phyloP scores from a whole-genome alignment of 2,888 invertebrate genomes.

The Cacoxenus indagator region DNA sequence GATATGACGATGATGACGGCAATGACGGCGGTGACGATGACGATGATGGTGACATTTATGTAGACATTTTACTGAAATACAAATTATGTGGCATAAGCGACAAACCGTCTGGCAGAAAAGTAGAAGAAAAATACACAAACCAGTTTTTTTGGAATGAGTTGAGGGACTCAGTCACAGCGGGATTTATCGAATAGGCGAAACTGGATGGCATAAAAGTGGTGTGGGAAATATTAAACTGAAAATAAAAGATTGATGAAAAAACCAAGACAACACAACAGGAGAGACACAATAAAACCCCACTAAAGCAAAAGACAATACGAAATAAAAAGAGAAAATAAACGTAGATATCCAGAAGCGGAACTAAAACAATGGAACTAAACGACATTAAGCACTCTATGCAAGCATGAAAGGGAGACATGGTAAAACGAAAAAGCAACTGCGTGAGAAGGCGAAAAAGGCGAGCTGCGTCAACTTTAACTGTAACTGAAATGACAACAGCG shows the following conservation, averaged over 20 bases:
- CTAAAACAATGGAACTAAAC: constrained; percentile 7
- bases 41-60: constrained; percentile 45
- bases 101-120: constrained; percentile 46
- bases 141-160: background rate
- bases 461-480: background rate
- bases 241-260: constrained; percentile 21
- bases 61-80: constrained; percentile 39
- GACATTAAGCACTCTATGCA: constrained; percentile 8
- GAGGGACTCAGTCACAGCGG: constrained; percentile 39
- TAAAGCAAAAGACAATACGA: background rate
- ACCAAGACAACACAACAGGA: background rate
- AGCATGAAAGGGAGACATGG: constrained; percentile 17
- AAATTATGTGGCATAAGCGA: constrained; percentile 17
- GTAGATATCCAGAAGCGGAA: constrained; percentile 6
- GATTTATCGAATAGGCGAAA: background rate
- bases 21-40: background rate
- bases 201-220: background rate
- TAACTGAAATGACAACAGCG: background rate
- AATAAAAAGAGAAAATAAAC: constrained; percentile 29
- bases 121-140: constrained; percentile 62
- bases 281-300: constrained; percentile 39
- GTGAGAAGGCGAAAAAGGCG: constrained; percentile 6
- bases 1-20: background rate
- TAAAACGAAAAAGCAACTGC: background rate
- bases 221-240: constrained; percentile 1